These are phyloP conservation scores for Aptenodytes forsteri DNA, from an alignment of 2,113 vertebrate genomes.

Conservation along the genomic window DNA sequence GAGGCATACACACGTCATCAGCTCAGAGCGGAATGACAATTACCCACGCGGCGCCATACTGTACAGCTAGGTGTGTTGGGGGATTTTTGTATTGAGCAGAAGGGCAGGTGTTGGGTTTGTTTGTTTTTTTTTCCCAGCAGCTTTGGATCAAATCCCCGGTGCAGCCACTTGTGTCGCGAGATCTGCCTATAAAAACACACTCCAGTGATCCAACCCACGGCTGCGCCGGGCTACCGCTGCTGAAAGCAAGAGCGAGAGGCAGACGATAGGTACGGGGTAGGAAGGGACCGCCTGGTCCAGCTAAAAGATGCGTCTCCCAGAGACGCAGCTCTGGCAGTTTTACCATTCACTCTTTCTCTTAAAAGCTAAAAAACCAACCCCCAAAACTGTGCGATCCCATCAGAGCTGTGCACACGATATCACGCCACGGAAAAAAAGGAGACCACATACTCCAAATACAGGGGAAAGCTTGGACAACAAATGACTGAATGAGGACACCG, in stretches of 20 bases:
- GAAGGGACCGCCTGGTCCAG: not conserved
- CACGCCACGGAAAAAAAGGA: not conserved
- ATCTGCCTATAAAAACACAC: not conserved
- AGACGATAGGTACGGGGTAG: not conserved
- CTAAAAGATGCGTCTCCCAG: not conserved
- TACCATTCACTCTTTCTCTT: not conserved
- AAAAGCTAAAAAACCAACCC: not conserved
- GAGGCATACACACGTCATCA: not conserved
- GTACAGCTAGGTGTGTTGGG: not conserved
- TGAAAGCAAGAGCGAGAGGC: not conserved
- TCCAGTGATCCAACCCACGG: not conserved
- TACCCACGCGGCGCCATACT: accelerated
- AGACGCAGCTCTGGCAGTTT: not conserved
- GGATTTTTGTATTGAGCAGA: not conserved
- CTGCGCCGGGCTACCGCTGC: accelerated
- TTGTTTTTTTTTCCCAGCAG: accelerated
- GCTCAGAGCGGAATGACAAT: not conserved
- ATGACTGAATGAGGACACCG: not conserved
- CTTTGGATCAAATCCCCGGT: not conserved
- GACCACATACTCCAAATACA: accelerated
- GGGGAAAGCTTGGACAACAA: not conserved
- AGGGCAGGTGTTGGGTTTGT: not conserved
- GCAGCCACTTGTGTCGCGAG: not conserved
- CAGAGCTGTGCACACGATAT: accelerated
- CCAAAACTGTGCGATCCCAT: not conserved